Evolutionary conservation across 1,140 invertebrate species (phyloP), one percentile per base, ranked within the genome.

Genomic region (Achatina immaculata): DNA sequence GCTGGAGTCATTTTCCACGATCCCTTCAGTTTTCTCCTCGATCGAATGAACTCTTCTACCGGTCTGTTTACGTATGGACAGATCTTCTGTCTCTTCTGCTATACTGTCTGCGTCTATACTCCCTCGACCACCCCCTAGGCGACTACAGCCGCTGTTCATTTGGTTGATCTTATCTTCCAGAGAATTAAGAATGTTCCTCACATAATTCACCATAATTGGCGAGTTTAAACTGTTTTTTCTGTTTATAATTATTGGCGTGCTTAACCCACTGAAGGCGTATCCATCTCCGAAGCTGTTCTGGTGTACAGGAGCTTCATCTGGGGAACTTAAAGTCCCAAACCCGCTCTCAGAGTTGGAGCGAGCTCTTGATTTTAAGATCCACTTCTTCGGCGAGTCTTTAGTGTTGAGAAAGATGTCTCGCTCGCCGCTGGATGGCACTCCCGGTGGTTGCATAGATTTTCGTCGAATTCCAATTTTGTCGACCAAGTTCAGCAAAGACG

Each of bases 401-500:
- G 40, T 31, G 31, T 51, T 73, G 14, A 42, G 34, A 21, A 51
- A 68, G 1, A 77, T 14, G 7, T 62, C 58, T 31, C 58, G 16
- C 6, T 75, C 68, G 16, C 48, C 36, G 19, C 16, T 21, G 62
- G 31, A 42, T 4, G 51, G 28, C 3, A 77, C 55, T 3, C 66
- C 48, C 19, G 74, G 76, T 21, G 71, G 76, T 43, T 78, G 68
- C 68, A 82, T 82, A 55, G 81, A 69, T 31, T 55, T 74, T 6
- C 69, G 48, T 16, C 81, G 34, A 28, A 38, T 48, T 11, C 74
- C 42, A 28, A 66, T 66, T 19, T 81, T 48, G n/a, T 65, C 43
- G 34, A 45, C 43, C 69, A 80, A 43, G 36, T 75, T 66, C 51
- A 62, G 42, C 19, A 84, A 45, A 28, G 83, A 81, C 1, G 83